Base-by-base conservation (phyloP, 2,888 invertebrate genomes). In the Portevinia maculata region DNA sequence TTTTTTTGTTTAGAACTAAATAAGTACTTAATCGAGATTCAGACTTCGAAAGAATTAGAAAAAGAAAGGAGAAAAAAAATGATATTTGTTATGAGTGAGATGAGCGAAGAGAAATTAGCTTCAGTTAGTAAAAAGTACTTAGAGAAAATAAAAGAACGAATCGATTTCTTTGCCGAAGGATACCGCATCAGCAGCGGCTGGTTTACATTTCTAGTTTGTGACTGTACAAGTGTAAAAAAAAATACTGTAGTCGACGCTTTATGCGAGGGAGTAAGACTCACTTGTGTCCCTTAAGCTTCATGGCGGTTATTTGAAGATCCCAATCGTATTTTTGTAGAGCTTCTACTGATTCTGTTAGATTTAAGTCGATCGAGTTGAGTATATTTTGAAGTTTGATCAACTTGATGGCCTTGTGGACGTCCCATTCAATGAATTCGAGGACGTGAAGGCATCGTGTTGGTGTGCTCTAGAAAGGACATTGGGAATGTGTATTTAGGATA, bases 361-460 rank as follows among this genome's bases (percentile, higher is more conserved):
- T 88, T 19, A 90, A 86, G 19, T 88, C 86, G 13, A 86, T 81
- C 30, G 87, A 85, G 41, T 84, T 79, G 30, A 90, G 86, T 71
- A 91, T 88, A 75, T 91, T 91, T 86, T 90, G 90, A 17, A 90
- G 84, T 85, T 89, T 90, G 1, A 90, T 90, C 21, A 91, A 81
- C 89, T 98, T 98, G 85, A 98, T 97, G 11, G 97, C 97, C 59
- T 94, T 94, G 87, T 97, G 95, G 0, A 98, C 95, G 88, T 97
- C 95, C 97, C 98, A 98, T 83, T 95, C 94, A 64, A 96, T 95
- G 79, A 95, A 93, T 87, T 97, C 96, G 44, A 98, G 90, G 0
- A 96, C 96, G 83, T 93, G 92, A 3, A 97, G 91, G 86, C 97
- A 98, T 79, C 95, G 94, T 85, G 95, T 95, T 0, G 95, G 93